Percentiles rank a stretch among this genome's conserved stretches.
These are phyloP conservation scores for Sphinx pinastri DNA, from an alignment of 2,888 invertebrate species.

Conservation along the genomic window DNA sequence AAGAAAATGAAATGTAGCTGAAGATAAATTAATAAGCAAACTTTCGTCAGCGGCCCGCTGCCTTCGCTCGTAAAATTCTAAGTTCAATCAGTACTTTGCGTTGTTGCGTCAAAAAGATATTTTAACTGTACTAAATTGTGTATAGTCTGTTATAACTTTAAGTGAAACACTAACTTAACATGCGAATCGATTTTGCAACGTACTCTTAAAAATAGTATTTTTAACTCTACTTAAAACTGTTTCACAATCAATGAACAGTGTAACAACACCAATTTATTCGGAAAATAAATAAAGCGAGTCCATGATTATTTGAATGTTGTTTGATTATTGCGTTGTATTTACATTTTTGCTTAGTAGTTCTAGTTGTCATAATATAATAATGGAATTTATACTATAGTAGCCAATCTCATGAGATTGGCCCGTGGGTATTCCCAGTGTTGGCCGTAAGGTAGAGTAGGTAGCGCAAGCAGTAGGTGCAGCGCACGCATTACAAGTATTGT, in stretches of 20 bases:
- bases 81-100: constrained; percentile 60
- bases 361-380: not conserved
- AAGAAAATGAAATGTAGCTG: constrained; percentile 26
- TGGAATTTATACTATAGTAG: not conserved
- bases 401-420: not conserved
- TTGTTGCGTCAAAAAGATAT: constrained; percentile 54
- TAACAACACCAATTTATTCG: constrained; percentile 10
- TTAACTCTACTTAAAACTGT: constrained; percentile 43
- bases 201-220: constrained; percentile 46
- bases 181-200: constrained; percentile 48
- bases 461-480: not conserved
- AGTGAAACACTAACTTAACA: constrained; percentile 51
- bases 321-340: not conserved
- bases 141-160: constrained; percentile 43
- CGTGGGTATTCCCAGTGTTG: constrained; percentile 27
- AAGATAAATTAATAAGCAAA: constrained; percentile 50
- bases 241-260: constrained; percentile 31
- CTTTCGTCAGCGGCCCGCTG: constrained; percentile 39
- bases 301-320: not conserved
- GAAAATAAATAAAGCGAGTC: not conserved
- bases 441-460: not conserved
- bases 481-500: constrained; percentile 36
- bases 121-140: constrained; percentile 50
- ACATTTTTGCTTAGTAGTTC: not conserved
- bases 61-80: constrained; percentile 53